These are phyloP conservation scores for Oxytorus armatus DNA, from an alignment of 2,888 invertebrate genomes.

Conservation along the genomic window DNA sequence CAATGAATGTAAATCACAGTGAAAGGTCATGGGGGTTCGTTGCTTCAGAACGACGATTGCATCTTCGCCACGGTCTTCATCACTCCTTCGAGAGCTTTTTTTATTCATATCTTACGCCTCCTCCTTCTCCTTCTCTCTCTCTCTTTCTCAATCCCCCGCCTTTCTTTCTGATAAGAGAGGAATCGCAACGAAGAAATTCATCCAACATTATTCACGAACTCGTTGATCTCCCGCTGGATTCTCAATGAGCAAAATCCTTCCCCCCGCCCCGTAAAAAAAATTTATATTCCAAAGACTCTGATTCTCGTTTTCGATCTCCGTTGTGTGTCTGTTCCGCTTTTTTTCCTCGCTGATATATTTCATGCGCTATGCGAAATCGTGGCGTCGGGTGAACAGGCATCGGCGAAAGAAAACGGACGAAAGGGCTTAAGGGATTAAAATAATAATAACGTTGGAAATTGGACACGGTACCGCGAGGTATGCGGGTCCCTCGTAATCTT, in stretches of 20 bases:
- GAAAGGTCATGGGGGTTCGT: conserved; percentile 1
- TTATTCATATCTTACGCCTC: conserved; percentile 14
- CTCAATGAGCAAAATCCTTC: conserved; percentile 27
- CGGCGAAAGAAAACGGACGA: conserved; percentile 58
- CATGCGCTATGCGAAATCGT: conserved; percentile 59
- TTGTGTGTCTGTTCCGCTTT: neutral
- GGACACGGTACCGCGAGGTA: conserved; percentile 77
- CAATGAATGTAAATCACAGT: conserved; percentile 10
- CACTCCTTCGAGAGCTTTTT: conserved; percentile 22
- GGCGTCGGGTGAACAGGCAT: conserved; percentile 33
- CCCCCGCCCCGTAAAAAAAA: conserved; percentile 31
- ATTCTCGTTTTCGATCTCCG: conserved; percentile 52
- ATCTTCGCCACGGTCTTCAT: conserved; percentile 36
- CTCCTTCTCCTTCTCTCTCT: neutral
- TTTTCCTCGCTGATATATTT: conserved; percentile 48
- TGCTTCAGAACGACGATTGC: conserved; percentile 32
- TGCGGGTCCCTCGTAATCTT: conserved; percentile 80
- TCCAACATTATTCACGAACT: conserved; percentile 47
- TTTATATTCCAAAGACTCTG: conserved; percentile 20
- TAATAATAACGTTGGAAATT: conserved; percentile 82
- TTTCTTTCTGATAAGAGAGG: conserved; percentile 32
- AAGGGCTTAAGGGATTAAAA: conserved; percentile 79
- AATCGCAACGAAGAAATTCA: conserved; percentile 34
- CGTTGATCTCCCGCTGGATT: conserved; percentile 22
- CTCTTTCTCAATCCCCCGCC: neutral